Percentiles rank a stretch among this genome's conserved stretches.
phyloP scores from a whole-genome alignment of 2,113 vertebrate genomes.

The Salvelinus sp. region DNA sequence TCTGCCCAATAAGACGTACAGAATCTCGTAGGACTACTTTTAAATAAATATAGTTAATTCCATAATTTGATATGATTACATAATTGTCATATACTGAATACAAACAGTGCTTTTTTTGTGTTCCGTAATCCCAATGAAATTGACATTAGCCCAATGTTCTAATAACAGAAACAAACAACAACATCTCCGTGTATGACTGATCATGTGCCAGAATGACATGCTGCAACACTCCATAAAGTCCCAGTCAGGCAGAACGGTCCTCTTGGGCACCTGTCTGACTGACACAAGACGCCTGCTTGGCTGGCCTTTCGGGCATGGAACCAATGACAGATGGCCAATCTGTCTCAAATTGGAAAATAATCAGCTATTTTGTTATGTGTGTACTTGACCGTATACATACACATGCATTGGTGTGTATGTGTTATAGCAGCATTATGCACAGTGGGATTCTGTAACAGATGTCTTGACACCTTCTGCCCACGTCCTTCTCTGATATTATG shows the following conservation, averaged over 20 bases:
- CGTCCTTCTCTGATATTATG: background rate
- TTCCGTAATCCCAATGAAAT: too few relatives aligned
- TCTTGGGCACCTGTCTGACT: conserved; percentile 22
- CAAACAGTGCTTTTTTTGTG: too few relatives aligned
- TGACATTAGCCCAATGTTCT: too few relatives aligned
- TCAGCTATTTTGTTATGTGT: background rate
- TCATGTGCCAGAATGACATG: conserved; percentile 22
- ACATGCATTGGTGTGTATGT: background rate
- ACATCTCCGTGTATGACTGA: background rate
- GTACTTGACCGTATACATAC: background rate
- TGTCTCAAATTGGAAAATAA: background rate
- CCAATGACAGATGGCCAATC: background rate
- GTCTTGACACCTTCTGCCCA: background rate
- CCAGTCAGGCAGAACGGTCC: conserved; percentile 48
- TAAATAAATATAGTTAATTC: too few relatives aligned
- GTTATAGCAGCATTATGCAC: background rate
- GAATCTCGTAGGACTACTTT: too few relatives aligned
- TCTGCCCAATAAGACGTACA: too few relatives aligned
- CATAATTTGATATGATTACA: too few relatives aligned
- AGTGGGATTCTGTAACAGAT: background rate
- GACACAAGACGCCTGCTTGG: background rate
- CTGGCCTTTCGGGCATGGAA: background rate
- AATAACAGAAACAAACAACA: conserved; percentile 24
- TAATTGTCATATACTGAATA: too few relatives aligned
- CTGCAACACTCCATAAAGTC: conserved; percentile 45